Conservation (phyloP, 2,113 vertebrate genomes). For the Neopipo cinnamomea region DNA sequence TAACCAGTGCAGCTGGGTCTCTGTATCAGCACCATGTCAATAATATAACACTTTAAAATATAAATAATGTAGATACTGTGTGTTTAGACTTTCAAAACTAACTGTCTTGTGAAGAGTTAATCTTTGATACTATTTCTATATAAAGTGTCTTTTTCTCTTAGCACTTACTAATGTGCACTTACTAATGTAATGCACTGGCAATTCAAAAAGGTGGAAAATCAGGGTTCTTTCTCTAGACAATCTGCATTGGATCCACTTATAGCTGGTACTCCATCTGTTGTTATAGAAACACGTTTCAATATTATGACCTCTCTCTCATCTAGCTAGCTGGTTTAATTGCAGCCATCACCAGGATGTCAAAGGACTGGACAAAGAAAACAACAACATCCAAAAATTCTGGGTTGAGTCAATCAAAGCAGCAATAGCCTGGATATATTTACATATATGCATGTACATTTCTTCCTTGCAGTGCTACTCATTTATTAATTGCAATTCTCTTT, state of each 20-base stretch:
- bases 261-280: conserved; percentile 1
- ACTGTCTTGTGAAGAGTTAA: background rate
- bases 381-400: background rate
- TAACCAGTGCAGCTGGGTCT: background rate
- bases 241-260: background rate
- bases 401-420: background rate
- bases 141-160: background rate
- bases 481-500: background rate
- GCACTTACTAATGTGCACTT: background rate
- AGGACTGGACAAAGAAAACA: background rate
- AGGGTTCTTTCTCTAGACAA: background rate
- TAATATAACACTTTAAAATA: background rate
- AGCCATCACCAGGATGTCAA: background rate
- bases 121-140: background rate
- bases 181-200: background rate
- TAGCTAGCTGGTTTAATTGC: background rate
- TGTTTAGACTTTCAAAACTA: background rate
- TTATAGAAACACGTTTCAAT: conserved; percentile 25
- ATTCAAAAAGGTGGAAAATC: conserved; percentile 1
- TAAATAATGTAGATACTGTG: no score
- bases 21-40: background rate
- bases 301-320: background rate
- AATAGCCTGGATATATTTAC: background rate
- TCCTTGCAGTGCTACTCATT: background rate
- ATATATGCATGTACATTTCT: background rate